Conservation (phyloP, 2,113 vertebrate species). For the Cnemophilus loriae region DNA sequence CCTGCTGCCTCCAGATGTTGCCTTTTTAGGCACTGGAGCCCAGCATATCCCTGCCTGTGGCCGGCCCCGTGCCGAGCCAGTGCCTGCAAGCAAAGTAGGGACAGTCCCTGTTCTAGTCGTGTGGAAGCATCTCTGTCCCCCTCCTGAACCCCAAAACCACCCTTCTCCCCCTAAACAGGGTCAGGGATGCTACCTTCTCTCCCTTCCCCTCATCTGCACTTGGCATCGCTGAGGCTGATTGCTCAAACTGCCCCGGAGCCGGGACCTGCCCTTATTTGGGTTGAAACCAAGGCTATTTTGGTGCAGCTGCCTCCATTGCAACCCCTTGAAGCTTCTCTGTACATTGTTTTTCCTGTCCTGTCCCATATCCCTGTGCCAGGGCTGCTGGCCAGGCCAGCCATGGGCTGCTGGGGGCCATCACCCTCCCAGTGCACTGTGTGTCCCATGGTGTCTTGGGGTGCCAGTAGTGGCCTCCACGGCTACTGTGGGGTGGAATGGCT, state of each 20-base stretch:
- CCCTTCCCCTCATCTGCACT: not conserved
- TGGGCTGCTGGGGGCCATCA: not conserved
- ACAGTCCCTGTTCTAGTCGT: not conserved
- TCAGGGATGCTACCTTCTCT: not conserved
- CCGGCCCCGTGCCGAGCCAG: not conserved
- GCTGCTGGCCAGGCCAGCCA: not conserved
- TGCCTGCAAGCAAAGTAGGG: not conserved
- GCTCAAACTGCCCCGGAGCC: not conserved
- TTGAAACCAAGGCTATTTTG: conserved; percentile 38
- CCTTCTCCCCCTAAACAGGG: not conserved
- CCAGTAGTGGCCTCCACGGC: not conserved
- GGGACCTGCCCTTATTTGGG: conserved; percentile 48
- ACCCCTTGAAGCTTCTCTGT: not conserved
- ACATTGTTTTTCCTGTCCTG: not conserved
- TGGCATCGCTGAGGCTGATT: not conserved
- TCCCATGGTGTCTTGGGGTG: not conserved
- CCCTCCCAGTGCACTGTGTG: rapidly evolving
- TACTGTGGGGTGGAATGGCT: not conserved
- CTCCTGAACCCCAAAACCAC: not conserved
- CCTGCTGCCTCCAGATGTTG: conserved; percentile 43
- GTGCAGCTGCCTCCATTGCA: not conserved
- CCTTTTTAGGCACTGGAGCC: conserved; percentile 74
- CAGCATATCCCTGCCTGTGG: not conserved
- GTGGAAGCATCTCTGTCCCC: not conserved
- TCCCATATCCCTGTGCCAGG: not conserved